Conservation (phyloP, 2,888 invertebrate species). For the Melinopterus prodromus region DNA sequence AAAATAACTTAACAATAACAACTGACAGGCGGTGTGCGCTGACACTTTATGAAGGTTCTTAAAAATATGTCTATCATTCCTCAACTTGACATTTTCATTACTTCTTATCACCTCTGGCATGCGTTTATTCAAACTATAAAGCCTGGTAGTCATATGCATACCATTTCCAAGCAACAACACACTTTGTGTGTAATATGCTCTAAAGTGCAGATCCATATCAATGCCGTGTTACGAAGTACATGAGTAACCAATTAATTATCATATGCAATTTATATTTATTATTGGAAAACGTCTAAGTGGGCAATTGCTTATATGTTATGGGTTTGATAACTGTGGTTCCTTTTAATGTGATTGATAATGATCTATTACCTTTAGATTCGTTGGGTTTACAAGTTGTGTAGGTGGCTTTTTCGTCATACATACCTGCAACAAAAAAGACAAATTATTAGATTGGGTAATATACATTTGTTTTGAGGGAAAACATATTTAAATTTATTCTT, state of each 20-base stretch:
- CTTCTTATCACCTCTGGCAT: neutral
- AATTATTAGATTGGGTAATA: too few species aligned
- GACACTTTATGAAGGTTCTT: neutral
- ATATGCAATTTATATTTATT: neutral
- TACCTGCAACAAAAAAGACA: too few species aligned
- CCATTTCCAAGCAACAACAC: neutral
- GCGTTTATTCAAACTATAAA: neutral
- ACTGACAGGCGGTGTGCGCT: neutral
- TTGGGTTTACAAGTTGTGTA: too few species aligned
- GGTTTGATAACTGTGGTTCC: neutral
- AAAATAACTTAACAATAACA: neutral
- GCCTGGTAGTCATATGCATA: neutral
- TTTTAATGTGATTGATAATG: too few species aligned
- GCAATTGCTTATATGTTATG: neutral
- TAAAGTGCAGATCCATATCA: slow-evolving; percentile 4
- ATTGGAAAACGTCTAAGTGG: neutral
- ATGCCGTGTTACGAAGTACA: neutral
- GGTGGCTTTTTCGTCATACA: too few species aligned
- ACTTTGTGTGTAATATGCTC: neutral
- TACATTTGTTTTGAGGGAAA: too few species aligned
- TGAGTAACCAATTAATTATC: neutral
- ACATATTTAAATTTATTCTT: too few species aligned
- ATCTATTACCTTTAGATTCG: too few species aligned
- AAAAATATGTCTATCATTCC: neutral
- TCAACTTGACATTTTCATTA: neutral